Evolutionary conservation across 2,888 invertebrate genomes (phyloP), one percentile per base, ranked within the genome.

Genomic region (Myopa testacea): DNA sequence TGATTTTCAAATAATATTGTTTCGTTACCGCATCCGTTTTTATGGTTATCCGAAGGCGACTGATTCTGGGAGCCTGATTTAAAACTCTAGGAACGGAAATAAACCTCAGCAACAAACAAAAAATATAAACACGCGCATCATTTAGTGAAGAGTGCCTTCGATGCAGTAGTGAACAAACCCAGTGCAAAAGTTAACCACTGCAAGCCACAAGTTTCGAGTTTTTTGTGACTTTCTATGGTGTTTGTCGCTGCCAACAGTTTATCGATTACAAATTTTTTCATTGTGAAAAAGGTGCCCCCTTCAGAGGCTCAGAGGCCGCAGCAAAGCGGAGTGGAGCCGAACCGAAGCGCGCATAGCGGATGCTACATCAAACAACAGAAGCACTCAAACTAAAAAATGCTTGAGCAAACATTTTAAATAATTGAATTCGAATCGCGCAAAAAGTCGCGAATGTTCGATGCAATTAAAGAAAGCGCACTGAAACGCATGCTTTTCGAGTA

Each of bases 151-250:
- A 10, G 8, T 4, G 4, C 62, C 14, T 26, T 26, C 26, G 14
- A 37, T 26, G 10, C 10, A 26, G 55, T 12, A 6, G 50, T 45
- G 8, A 70, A 70, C 45, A 34, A 55, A 52, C 34, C 8, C 55
- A 37, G 12, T 52, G 6, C 34, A 16, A 70, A 34, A 58, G 70
- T 70, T 52, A 55, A 70, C 50, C 52, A 55, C 58, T 70, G 14
- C 55, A 52, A 55, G 19, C 55, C 16, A 55, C 55, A 34, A 70
- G 70, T 37, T 14, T 37, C 38, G 34, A 3, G 6, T n/a, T 12
- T 70, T 70, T 38, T 70, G 40, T 68, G 5, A 45, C n/a, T 40
- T 68, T 68, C 8, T 69, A 10, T n/a, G 3, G n/a, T 19, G 4
- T 16, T 58, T 6, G 37, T 58, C 58, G 26, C 37, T 58, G 37